Evolutionary conservation across 2,113 vertebrate species (phyloP).

Genomic region (Gavia stellata): DNA sequence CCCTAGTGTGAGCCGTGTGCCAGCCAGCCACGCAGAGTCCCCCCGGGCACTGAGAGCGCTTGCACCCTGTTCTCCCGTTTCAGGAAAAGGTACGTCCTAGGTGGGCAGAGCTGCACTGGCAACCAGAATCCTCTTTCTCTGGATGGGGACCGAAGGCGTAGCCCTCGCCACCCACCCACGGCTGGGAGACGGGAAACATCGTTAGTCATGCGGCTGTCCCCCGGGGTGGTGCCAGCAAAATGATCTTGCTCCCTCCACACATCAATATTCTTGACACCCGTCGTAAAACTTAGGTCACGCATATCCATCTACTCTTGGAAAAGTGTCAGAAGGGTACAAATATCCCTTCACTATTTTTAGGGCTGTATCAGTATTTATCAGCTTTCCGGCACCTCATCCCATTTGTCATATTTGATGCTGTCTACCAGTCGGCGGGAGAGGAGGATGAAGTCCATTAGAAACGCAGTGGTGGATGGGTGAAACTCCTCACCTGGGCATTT

Average conservation of each 20-base stretch:
- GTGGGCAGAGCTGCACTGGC: background rate
- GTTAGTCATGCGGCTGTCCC: constrained; percentile 59
- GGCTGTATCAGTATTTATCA: constrained; percentile 69
- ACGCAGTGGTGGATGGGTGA: background rate
- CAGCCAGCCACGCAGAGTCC: background rate
- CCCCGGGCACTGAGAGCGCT: background rate
- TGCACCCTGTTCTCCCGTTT: background rate
- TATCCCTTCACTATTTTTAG: constrained; percentile 74
- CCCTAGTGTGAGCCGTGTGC: background rate
- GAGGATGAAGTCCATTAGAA: background rate
- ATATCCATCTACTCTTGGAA: constrained; percentile 70
- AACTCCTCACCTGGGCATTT: background rate
- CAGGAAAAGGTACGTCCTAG: background rate
- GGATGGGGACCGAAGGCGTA: background rate
- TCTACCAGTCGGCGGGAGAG: background rate
- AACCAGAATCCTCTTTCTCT: background rate
- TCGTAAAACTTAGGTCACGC: constrained; percentile 71
- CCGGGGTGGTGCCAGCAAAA: constrained; percentile 20
- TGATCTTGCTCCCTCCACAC: constrained; percentile 37
- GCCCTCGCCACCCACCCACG: background rate
- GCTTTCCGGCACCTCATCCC: constrained; percentile 63
- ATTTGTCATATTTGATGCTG: constrained; percentile 63
- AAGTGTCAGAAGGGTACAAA: constrained; percentile 67
- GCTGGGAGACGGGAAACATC: constrained; percentile 7
- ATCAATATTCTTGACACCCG: constrained; percentile 57